These are phyloP conservation scores for Ctenochaetus hawaiiensis DNA, from an alignment of 2,797 vertebrate genomes.

Conservation along the genomic window DNA sequence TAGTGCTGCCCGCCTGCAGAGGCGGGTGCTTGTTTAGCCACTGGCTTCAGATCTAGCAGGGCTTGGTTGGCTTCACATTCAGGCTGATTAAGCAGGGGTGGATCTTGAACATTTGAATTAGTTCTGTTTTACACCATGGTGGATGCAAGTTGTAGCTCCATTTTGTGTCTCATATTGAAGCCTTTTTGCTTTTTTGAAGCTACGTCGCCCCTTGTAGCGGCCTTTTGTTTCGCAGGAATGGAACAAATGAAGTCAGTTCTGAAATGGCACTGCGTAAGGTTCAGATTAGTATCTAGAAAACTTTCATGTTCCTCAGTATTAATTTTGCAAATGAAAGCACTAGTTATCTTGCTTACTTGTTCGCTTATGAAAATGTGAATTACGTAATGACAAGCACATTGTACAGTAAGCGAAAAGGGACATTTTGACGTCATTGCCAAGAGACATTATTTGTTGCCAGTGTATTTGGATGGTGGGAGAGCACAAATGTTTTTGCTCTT, in stretches of 20 bases:
- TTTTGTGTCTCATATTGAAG: slow-evolving; percentile 9
- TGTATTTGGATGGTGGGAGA: neutral
- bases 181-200: neutral
- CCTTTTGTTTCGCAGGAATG: slow-evolving; percentile 17
- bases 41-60: slow-evolving; percentile 48
- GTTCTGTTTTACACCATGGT: neutral
- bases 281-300: slow-evolving; percentile 43
- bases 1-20: slow-evolving; percentile 56
- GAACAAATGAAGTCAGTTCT: slow-evolving; percentile 5
- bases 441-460: slow-evolving; percentile 11
- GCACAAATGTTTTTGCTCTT: neutral
- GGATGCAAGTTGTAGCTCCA: slow-evolving; percentile 1
- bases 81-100: slow-evolving; percentile 44
- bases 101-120: slow-evolving; percentile 15
- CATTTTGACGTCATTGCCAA: slow-evolving; percentile 49
- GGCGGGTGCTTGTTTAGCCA: slow-evolving; percentile 48
- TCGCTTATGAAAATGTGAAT: slow-evolving; percentile 52
- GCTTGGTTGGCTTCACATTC: slow-evolving; percentile 65
- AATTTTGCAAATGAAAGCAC: slow-evolving; percentile 37
- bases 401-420: slow-evolving; percentile 39
- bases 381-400: slow-evolving; percentile 52
- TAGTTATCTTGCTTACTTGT: slow-evolving; percentile 1
- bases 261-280: slow-evolving; percentile 12
- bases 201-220: neutral
- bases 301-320: slow-evolving; percentile 48